Percentiles rank a stretch among this genome's conserved stretches.
These are phyloP conservation scores for Tinea pellionella DNA, from an alignment of 2,888 invertebrate species.

Conservation along the genomic window DNA sequence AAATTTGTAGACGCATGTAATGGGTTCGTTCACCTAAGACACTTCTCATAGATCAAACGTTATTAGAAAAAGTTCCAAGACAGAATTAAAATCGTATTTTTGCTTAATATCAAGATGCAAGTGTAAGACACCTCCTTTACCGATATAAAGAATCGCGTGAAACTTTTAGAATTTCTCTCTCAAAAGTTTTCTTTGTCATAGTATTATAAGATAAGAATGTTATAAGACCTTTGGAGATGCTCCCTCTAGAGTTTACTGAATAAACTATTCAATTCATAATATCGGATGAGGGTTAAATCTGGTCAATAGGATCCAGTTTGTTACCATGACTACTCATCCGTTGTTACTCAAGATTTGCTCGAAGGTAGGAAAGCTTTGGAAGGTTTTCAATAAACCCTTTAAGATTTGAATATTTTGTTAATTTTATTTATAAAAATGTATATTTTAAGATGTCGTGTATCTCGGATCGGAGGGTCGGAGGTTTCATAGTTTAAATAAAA, in stretches of 20 bases:
- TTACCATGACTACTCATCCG: slow-evolving; percentile 51
- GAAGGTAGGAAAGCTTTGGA: background rate
- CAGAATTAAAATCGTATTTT: slow-evolving; percentile 9
- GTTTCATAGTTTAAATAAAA: too few relatives aligned
- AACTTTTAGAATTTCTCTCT: slow-evolving; percentile 6
- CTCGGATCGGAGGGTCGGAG: too few relatives aligned
- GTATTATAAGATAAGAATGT: slow-evolving; percentile 11
- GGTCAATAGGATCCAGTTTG: slow-evolving; percentile 48
- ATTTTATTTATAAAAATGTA: too few relatives aligned
- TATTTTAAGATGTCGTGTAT: too few relatives aligned
- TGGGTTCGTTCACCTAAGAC: background rate
- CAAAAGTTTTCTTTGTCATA: slow-evolving; percentile 8
- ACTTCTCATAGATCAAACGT: background rate
- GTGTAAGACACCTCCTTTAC: slow-evolving; percentile 17
- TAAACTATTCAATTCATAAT: slow-evolving; percentile 56
- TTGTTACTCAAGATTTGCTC: slow-evolving; percentile 23
- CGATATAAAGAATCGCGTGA: slow-evolving; percentile 6
- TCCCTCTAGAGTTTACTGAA: slow-evolving; percentile 34
- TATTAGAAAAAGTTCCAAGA: slow-evolving; percentile 1
- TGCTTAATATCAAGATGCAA: slow-evolving; percentile 9
- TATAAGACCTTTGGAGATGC: slow-evolving; percentile 21
- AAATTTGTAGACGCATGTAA: background rate
- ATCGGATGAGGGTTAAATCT: slow-evolving; percentile 53
- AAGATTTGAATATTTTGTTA: too few relatives aligned
- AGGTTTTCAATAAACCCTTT: background rate